A percentile compares a stretch with the other conserved stretches of the same genome.
phyloP scores from a whole-genome alignment of 2,113 vertebrate species.

The Tachuris rubrigastra region DNA sequence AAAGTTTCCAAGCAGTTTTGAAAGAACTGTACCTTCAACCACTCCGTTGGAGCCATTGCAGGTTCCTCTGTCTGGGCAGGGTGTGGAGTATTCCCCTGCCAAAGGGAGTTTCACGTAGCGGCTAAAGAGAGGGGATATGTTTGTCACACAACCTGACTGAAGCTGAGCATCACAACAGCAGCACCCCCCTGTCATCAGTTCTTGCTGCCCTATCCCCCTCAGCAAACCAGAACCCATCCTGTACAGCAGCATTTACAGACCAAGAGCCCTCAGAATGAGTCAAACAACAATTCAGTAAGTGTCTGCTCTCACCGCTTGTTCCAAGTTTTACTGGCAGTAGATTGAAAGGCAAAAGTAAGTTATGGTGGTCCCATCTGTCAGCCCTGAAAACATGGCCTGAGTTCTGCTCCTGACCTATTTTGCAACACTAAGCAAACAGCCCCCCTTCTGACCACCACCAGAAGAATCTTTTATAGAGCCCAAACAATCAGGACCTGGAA shows the following conservation, averaged over 20 bases:
- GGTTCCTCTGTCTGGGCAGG: conserved; percentile 72
- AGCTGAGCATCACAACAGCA: neutral
- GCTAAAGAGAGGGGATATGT: conserved; percentile 63
- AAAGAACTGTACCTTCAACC: conserved; percentile 79
- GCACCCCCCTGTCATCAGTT: neutral
- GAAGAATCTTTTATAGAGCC: neutral
- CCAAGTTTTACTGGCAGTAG: neutral
- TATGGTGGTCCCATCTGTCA: neutral
- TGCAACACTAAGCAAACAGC: neutral
- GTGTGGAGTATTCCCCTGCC: conserved; percentile 66
- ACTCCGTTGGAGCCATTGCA: conserved; percentile 83
- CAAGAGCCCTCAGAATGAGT: neutral
- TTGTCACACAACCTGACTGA: neutral
- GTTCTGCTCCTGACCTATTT: neutral
- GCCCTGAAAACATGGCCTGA: neutral
- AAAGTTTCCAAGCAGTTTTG: neutral
- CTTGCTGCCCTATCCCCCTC: neutral
- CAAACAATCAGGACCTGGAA: neutral
- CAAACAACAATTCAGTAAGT: neutral
- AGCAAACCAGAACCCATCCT: neutral
- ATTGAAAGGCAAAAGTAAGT: neutral
- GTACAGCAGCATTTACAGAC: neutral
- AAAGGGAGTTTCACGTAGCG: conserved; percentile 87
- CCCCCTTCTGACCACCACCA: neutral
- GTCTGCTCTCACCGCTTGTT: neutral